phyloP scores from a whole-genome alignment of 2,113 vertebrate species.

The Nansenia antarctica region DNA sequence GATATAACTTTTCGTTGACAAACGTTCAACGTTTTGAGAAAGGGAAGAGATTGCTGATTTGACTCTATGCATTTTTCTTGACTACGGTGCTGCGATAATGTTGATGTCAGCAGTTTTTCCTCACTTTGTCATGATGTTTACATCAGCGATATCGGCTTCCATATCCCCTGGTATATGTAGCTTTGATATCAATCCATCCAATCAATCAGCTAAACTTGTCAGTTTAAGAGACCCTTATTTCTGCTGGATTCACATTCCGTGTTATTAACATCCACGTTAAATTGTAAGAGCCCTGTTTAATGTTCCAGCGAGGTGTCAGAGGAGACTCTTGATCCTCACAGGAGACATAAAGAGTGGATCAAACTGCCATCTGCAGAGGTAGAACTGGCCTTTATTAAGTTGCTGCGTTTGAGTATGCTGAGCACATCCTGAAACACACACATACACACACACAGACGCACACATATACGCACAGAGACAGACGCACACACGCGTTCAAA shows the following conservation, averaged over 20 bases:
- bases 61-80: background rate
- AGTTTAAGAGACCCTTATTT: background rate
- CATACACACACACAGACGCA: background rate
- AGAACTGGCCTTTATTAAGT: background rate
- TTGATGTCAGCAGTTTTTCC: background rate
- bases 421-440: background rate
- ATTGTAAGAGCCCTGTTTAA: background rate
- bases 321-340: background rate
- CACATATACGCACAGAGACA: constrained; percentile 6
- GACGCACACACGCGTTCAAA: background rate
- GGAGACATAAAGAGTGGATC: background rate
- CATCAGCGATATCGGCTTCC: background rate
- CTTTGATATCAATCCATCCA: background rate
- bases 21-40: background rate
- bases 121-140: background rate
- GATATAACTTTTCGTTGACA: background rate
- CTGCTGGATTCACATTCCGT: background rate
- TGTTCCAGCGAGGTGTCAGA: too few species aligned
- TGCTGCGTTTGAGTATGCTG: background rate
- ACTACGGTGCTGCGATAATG: background rate
- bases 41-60: background rate
- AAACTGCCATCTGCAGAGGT: background rate
- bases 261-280: background rate
- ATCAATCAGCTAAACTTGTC: background rate
- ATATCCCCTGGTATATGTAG: background rate